phyloP scores from a whole-genome alignment of 2,113 vertebrate species.

The Thoracochromis brauschi region DNA sequence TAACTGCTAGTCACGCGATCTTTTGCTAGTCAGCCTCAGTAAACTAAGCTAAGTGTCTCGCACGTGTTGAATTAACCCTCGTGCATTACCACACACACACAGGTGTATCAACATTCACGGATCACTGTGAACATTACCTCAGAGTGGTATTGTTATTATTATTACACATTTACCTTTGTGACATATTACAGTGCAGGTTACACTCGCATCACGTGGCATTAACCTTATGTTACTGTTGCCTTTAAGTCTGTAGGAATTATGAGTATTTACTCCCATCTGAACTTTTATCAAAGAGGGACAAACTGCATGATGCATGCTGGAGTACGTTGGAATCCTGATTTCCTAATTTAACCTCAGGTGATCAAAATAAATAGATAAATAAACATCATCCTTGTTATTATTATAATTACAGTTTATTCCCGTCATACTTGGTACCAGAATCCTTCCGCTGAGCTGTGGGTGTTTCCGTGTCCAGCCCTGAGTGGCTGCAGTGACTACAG shows the following conservation, averaged over 20 bases:
- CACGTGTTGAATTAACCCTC: neutral
- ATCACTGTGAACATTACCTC: accelerated
- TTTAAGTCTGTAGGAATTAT: neutral
- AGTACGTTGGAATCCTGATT: accelerated
- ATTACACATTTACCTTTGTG: neutral
- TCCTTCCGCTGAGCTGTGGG: neutral
- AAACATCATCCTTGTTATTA: neutral
- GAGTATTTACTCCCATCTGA: neutral
- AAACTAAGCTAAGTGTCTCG: neutral
- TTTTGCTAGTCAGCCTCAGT: neutral
- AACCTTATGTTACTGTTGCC: neutral
- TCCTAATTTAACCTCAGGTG: neutral
- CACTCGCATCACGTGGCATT: neutral
- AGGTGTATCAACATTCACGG: neutral
- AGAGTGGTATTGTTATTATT: neutral
- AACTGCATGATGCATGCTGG: neutral
- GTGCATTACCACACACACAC: neutral
- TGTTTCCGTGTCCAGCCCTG: slow-evolving; percentile 58
- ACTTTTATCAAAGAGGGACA: neutral
- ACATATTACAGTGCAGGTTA: neutral
- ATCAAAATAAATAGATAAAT: neutral
- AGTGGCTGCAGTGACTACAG: slow-evolving; percentile 68
- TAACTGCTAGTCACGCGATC: neutral
- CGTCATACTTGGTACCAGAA: accelerated
- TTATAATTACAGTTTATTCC: neutral